Evolutionary conservation across 2,113 vertebrate species (phyloP), one percentile per base, ranked within the genome.

Genomic region (Apteryx owenii): DNA sequence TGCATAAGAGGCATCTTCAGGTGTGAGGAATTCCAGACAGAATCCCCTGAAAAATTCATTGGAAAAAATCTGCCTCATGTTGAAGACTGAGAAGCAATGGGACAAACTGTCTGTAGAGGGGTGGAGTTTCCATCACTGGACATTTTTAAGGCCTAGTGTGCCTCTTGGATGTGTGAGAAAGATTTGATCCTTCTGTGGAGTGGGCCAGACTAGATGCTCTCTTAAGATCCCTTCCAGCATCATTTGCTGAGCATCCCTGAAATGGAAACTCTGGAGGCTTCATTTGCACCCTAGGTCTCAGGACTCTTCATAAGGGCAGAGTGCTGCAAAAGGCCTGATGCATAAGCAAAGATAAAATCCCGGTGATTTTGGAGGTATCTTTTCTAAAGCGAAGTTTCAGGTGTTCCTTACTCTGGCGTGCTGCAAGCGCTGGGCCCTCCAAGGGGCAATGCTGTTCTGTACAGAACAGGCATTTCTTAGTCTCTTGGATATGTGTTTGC

Each of bases 91-190:
- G 31, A 46, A 66, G 11, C 7, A 25, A 6, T 0, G 6, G 38
- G 72, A 65, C 13, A 3, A 86, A 5, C 3, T 15, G 19, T 21
- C 58, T n/a, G 40, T n/a, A n/a, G 2, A 0, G 5, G 1, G 2
- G 1, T 62, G 50, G 46, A 50, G 19, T 38, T 31, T 56, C 42
- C n/a, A 44, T 25, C 17, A 3, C 20, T 56, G 26, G 40, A 31
- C 8, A 9, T n/a, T 33, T 65, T 46, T n/a, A 58, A 51, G 22
- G 31, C 13, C 70, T 70, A 65, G 9, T 2, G 7, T 66, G 38
- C 7, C 33, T 90, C 90, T 40, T 26, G 58, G 51, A 40, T 77
- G 36, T 16, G 50, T 46, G 58, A 76, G 70, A 53, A 56, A 51
- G 48, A 69, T 8, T 28, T 62, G 42, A 44, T 29, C 42, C 22